Base-by-base conservation (phyloP, 2,888 invertebrate genomes). In the Incurvaria masculella region DNA sequence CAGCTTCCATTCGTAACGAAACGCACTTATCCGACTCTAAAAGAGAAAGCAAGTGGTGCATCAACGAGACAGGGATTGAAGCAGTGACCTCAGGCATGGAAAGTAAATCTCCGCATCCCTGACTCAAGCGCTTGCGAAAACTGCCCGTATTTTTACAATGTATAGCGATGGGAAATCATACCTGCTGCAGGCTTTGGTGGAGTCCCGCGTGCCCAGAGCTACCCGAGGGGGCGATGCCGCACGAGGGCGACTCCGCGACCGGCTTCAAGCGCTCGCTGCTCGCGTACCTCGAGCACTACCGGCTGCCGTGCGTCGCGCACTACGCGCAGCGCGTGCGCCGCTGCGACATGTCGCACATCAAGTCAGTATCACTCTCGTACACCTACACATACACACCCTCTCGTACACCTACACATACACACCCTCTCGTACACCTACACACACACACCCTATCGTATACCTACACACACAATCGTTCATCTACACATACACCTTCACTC, bases 321-420 rank as follows among this genome's bases (percentile, higher is more conserved):
- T 96, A 95, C 87, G 80, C 89, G 17, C 82, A 86, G 2, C 72
- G 85, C 45, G 82, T 97, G 2, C 82, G 86, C 56, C 74, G 82
- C 54, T 86, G 89, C n/a, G 92, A 97, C 66, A 93, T 94, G 63
- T 87, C 89, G 20, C 68, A 79, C 47, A 82, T 94, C 17, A 93
- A 88, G 92, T 92, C 65, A 72, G 80, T 66, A 26, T 49, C 50
- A n/a, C n/a, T n/a, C n/a, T n/a, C n/a, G n/a, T n/a, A n/a, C n/a
- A n/a, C n/a, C n/a, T n/a, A n/a, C n/a, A n/a, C n/a, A n/a, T n/a
- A n/a, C n/a, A n/a, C n/a, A n/a, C n/a, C n/a, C n/a, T n/a, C n/a
- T n/a, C n/a, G n/a, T n/a, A n/a, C n/a, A n/a, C n/a, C n/a, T n/a
- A n/a, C n/a, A n/a, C n/a, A n/a, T n/a, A n/a, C n/a, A n/a, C n/a